Conservation (phyloP, 2,888 invertebrate species). For the Trachelus troglodyta region DNA sequence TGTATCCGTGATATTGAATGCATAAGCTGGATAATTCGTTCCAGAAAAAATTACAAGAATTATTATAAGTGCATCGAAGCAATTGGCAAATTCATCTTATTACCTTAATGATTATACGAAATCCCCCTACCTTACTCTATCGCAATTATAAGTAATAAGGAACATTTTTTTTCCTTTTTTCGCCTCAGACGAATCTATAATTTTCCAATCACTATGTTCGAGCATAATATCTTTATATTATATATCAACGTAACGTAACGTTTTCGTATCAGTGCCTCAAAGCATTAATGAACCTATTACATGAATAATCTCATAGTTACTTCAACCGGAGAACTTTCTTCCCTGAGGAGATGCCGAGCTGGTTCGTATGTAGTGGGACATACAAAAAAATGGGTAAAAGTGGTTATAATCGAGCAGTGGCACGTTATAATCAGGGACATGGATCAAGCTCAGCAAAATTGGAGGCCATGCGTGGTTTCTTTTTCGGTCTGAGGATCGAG, state of each 20-base stretch:
- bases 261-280: background rate
- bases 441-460: slow-evolving; percentile 8
- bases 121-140: background rate
- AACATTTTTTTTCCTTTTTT: background rate
- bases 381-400: background rate
- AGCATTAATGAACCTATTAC: background rate
- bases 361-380: background rate
- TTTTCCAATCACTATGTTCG: background rate
- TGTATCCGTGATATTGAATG: background rate
- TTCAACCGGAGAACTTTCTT: background rate
- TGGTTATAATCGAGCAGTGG: slow-evolving; percentile 4
- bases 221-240: background rate
- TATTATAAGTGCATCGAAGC: background rate
- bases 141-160: background rate
- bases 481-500: background rate
- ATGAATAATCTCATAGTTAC: background rate
- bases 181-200: background rate
- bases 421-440: slow-evolving; percentile 8
- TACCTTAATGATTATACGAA: background rate
- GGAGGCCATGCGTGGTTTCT: background rate
- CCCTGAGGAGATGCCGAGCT: background rate
- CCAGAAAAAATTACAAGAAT: background rate
- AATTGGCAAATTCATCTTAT: background rate
- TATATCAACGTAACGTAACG: background rate
- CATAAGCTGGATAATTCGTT: background rate